Percentiles rank a stretch among this genome's conserved stretches.
These are phyloP conservation scores for Actinostola sp. DNA, from an alignment of 92 coral and sea anemone species.

Conservation along the genomic window DNA sequence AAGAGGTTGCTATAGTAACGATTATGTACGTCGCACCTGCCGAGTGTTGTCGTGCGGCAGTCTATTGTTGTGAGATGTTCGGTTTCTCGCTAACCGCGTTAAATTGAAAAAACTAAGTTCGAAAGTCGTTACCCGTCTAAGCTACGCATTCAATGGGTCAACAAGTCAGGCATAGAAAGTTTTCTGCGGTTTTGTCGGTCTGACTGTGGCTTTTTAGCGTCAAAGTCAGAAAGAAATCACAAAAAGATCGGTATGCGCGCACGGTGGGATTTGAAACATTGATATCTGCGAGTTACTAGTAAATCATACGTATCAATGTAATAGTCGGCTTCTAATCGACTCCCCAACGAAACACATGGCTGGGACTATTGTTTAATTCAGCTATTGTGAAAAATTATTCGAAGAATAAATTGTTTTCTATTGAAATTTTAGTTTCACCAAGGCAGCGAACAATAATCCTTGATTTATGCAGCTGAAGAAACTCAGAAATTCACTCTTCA, in stretches of 20 bases:
- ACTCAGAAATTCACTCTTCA: background rate
- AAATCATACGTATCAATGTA: background rate
- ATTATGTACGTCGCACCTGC: conserved; percentile 80
- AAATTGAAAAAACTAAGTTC: conserved; percentile 12
- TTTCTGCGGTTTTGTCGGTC: conserved; percentile 6
- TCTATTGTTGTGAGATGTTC: conserved; percentile 11
- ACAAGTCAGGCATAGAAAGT: background rate
- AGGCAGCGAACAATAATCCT: no score
- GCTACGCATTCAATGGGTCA: conserved; percentile 5
- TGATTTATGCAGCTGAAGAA: background rate
- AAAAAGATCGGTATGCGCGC: conserved; percentile 11
- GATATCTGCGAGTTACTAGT: background rate
- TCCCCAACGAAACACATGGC: background rate
- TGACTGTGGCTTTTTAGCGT: conserved; percentile 13
- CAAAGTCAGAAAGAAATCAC: conserved; percentile 3
- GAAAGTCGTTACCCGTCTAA: background rate
- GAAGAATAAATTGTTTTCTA: background rate
- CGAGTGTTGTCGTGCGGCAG: conserved; percentile 17
- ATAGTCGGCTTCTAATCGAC: background rate
- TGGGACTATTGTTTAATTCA: background rate
- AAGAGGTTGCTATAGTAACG: conserved; percentile 62
- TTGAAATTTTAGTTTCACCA: background rate
- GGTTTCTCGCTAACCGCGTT: conserved; percentile 19
- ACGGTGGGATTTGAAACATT: conserved; percentile 6
- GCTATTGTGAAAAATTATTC: background rate